phyloP scores from a whole-genome alignment of 2,797 vertebrate species.

The Pristis pectinata region DNA sequence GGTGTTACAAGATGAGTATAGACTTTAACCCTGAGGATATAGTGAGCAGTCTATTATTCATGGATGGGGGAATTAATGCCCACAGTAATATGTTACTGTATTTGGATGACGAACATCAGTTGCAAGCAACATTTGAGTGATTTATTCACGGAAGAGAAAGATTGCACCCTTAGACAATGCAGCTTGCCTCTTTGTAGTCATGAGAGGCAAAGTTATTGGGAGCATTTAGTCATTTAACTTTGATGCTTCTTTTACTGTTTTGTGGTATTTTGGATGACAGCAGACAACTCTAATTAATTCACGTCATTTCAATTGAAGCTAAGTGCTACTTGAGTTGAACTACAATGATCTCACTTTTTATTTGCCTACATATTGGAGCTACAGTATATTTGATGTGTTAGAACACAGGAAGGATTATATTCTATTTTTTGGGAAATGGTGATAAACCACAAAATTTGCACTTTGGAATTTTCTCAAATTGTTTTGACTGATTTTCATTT shows the following conservation, averaged over 20 bases:
- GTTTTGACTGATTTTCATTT: not conserved
- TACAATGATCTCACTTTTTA: not conserved
- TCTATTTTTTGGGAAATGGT: not conserved
- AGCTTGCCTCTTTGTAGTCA: not conserved
- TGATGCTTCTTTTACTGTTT: not conserved
- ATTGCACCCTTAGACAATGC: not conserved
- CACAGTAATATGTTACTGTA: not conserved
- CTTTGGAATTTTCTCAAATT: not conserved
- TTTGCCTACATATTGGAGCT: not conserved
- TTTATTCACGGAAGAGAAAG: not conserved
- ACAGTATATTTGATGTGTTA: not conserved
- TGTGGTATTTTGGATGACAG: not conserved
- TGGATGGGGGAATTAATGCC: not conserved
- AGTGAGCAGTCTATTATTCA: not conserved
- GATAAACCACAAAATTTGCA: not conserved
- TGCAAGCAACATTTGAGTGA: not conserved
- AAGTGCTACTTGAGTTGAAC: not conserved
- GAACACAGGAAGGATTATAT: not conserved
- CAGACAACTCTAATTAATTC: slow-evolving; percentile 5
- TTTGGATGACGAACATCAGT: not conserved
- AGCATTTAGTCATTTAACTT: not conserved
- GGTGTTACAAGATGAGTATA: too few species aligned
- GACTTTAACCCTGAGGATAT: not conserved
- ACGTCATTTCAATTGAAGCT: not conserved
- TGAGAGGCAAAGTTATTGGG: not conserved